These are phyloP conservation scores for Cyclopterus lumpus DNA, from an alignment of 2,797 vertebrate species.

Conservation along the genomic window DNA sequence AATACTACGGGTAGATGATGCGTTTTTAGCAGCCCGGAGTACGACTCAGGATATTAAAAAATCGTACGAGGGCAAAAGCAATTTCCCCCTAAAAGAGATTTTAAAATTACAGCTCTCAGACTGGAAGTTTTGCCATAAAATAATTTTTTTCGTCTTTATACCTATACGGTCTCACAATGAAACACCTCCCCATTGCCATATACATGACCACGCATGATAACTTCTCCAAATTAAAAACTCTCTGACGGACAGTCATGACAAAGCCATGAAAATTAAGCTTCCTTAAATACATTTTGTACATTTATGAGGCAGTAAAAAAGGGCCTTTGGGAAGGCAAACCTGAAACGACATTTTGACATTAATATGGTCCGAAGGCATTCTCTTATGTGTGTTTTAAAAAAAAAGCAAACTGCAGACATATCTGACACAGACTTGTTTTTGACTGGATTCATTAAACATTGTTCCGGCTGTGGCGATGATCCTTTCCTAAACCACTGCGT, in stretches of 20 bases:
- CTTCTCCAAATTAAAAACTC: slow-evolving; percentile 41
- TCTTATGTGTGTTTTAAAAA: slow-evolving; percentile 48
- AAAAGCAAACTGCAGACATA: slow-evolving; percentile 26
- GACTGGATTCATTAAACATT: slow-evolving; percentile 55
- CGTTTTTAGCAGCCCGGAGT: slow-evolving; percentile 56
- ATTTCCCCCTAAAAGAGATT: slow-evolving; percentile 79
- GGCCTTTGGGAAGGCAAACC: slow-evolving; percentile 32
- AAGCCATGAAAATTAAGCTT: slow-evolving; percentile 14
- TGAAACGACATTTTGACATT: slow-evolving; percentile 37
- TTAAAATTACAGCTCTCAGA: slow-evolving; percentile 71
- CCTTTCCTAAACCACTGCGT: slow-evolving; percentile 16
- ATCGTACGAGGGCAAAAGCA: slow-evolving; percentile 80
- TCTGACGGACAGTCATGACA: slow-evolving; percentile 32
- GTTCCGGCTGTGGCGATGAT: slow-evolving; percentile 41
- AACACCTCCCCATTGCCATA: slow-evolving; percentile 22
- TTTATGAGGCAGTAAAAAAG: background rate
- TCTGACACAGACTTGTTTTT: slow-evolving; percentile 39
- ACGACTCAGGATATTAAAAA: slow-evolving; percentile 85
- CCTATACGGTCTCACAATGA: slow-evolving; percentile 46
- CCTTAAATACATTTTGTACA: slow-evolving; percentile 22
- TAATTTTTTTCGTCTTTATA: slow-evolving; percentile 52
- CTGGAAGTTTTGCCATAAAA: slow-evolving; percentile 57
- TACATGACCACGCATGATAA: slow-evolving; percentile 29
- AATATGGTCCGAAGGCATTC: slow-evolving; percentile 49
- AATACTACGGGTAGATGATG: slow-evolving; percentile 56